Base-by-base conservation (phyloP, 2,113 vertebrate species). In the Dipodomys spectabilis region DNA sequence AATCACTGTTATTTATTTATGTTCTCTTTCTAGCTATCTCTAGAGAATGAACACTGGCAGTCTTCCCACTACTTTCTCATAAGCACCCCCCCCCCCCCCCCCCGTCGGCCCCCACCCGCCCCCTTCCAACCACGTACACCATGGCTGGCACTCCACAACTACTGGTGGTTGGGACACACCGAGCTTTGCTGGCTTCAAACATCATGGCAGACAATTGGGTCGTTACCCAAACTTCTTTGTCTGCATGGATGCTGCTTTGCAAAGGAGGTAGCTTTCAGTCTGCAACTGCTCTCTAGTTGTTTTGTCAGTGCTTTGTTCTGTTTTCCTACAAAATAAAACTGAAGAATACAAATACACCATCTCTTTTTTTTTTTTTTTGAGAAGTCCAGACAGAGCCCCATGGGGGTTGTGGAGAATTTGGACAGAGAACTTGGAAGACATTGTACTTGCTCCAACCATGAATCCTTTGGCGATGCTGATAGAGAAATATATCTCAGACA, bases 21-120 rank as follows among this genome's bases (percentile, higher is more conserved):
- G 95, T 88, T 89, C 94, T 95, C 87, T 95, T 95, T 94, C 92
- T 83, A 85, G 74, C 93, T 89, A 84, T 95, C 94, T 94, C 45
- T 75, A 93, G 87, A 96, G 90, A 85, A 87, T 92, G 87, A 95
- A 64, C 78, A 80, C 72, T 95, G 91, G 94, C 86, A 27, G 27
- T 35, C 89, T 95, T 83, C 73, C 82, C 67, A 82, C 94, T 90
- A 62, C 44, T 69, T 95, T 91, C 95, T 89, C 67, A 72, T 91
- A 92, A 93, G 27, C 39, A 39, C 39, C 39, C 39, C 39, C 5
- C 67, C 39, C 39, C 39, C 39, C 5, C 67, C 49, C 25, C 91
- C 28, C 49, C 2, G 49, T 49, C 49, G 1, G 10, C 49, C 49
- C 39, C 62, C 96, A 82, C 60, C 16, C 49, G 2, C 67, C 71